Base-by-base conservation (phyloP, 2,113 vertebrate species). In the Smithornis capensis region DNA sequence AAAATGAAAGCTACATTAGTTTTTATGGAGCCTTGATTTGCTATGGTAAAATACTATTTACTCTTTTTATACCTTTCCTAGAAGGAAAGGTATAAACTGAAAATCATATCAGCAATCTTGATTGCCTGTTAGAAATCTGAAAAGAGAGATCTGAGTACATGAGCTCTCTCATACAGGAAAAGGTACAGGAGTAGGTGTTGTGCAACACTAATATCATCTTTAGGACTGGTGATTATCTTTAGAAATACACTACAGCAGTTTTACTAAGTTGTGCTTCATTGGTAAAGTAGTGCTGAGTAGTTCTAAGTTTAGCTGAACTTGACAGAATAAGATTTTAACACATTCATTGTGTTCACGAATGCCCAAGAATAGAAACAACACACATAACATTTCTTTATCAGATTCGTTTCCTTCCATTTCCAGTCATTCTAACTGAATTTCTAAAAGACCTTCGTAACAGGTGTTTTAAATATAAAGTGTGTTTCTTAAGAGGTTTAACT, bases 401-500 rank as follows among this genome's bases (percentile, higher is more conserved):
- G 88, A 88, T 96, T 49, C 38, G 69, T 94, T 94, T 95, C 80
- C 86, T 97, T 96, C 96, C 57, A 27, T 93, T 96, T 96, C 88
- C 68, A 96, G 88, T 86, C 83, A 84, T 89, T 96, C 92, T 96
- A 97, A 96, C 95, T 57, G 90, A 93, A 93, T 89, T 96, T 96
- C 88, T 96, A 45, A 75, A 89, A 93, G 64, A 81, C 88, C 83
- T 85, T 65, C 5, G 1, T 64, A 92, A 79, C 96, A 96, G 93
- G 95, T 96, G 94, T 78, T 94, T 90, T 86, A 96, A 82, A 93
- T 96, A 64, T 81, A 96, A 97, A 94, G 95, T 96, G 80, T 94
- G 27, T 57, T 82, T 92, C 88, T 93, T 62, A 27, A 81, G 94
- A 95, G 86, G 83, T 95, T 95, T 94, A 96, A 96, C 92, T 82